Percentiles rank a stretch among this genome's conserved stretches.
These are phyloP conservation scores for Bombylius discolor DNA, from an alignment of 2,888 invertebrate species.

Conservation along the genomic window DNA sequence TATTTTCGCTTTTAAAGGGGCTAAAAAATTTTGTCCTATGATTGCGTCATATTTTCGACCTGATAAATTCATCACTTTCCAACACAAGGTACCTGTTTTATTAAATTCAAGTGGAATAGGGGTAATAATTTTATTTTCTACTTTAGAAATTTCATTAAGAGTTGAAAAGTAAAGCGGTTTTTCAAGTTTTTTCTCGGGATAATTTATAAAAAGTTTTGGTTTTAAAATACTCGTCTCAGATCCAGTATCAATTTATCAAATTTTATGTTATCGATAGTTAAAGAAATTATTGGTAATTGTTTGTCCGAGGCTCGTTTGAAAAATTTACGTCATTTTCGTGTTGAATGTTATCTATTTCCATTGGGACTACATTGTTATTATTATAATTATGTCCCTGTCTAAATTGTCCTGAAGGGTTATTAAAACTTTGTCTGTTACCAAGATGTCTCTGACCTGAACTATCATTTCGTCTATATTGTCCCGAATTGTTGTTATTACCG, in stretches of 20 bases:
- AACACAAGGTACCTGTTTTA: neutral
- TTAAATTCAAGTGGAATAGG: neutral
- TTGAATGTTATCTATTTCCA: neutral
- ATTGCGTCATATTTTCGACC: neutral
- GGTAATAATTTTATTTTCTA: neutral
- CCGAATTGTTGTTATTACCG: neutral
- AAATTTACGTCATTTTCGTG: neutral
- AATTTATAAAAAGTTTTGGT: neutral
- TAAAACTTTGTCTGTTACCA: neutral
- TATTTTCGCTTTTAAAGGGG: neutral
- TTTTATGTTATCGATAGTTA: neutral
- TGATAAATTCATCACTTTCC: too few relatives aligned
- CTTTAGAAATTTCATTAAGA: neutral
- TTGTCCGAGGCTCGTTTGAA: neutral
- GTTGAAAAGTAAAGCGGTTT: neutral
- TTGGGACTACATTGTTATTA: neutral
- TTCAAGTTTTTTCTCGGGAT: neutral
- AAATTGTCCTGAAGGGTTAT: neutral
- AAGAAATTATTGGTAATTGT: neutral
- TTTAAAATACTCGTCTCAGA: neutral
- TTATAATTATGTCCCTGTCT: neutral
- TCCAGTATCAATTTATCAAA: neutral
- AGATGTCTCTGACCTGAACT: neutral
- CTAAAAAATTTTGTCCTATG: neutral
- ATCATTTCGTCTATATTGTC: neutral